Conservation (phyloP, 2,113 vertebrate species). For the Noctilio leporinus region DNA sequence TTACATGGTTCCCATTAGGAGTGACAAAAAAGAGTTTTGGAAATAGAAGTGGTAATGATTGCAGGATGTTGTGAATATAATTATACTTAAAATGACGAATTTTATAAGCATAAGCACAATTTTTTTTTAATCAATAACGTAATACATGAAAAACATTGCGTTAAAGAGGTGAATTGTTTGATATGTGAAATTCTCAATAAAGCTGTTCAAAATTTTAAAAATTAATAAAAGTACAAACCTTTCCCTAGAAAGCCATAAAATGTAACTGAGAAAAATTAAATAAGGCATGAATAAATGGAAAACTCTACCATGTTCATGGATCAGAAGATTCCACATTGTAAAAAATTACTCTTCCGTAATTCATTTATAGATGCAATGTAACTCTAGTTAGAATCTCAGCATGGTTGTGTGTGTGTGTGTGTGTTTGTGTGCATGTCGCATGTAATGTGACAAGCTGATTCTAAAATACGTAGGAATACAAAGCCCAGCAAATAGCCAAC, state of each 20-base stretch:
- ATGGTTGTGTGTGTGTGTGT: background rate
- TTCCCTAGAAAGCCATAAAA: background rate
- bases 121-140: background rate
- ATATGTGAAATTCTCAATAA: background rate
- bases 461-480: background rate
- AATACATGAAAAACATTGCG: background rate
- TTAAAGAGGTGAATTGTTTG: background rate
- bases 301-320: background rate
- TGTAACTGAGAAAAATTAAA: background rate
- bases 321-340: background rate
- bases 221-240: background rate
- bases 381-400: background rate
- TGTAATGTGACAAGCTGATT: background rate
- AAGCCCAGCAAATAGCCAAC: background rate
- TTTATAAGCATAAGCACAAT: background rate
- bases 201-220: background rate
- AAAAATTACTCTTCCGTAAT: background rate
- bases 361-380: background rate
- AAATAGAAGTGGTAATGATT: background rate
- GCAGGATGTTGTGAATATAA: background rate
- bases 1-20: background rate
- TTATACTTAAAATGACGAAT: background rate
- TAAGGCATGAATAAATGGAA: background rate
- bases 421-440: background rate
- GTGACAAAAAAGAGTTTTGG: background rate